Conservation (phyloP, 1,140 invertebrate genomes). For the Drosophila elegans region DNA sequence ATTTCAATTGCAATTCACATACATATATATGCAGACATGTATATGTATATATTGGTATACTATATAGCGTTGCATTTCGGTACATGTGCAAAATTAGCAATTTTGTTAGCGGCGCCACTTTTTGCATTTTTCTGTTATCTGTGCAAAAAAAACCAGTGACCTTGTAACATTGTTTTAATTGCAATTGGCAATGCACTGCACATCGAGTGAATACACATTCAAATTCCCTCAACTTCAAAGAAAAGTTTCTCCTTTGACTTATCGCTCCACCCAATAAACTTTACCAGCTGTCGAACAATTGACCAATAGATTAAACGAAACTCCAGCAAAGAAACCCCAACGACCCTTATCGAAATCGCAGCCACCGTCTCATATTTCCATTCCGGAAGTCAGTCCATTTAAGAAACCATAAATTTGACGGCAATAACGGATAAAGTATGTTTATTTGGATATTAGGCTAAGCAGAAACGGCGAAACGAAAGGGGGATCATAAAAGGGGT, state of each 20-base stretch:
- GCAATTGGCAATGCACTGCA: constrained; percentile 55
- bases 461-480: constrained; percentile 47
- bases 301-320: constrained; percentile 24
- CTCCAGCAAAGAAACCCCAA: constrained; percentile 16
- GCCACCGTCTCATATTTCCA: constrained; percentile 64
- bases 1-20: constrained; percentile 77
- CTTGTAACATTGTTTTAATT: constrained; percentile 79
- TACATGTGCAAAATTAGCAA: constrained; percentile 74
- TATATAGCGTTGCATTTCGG: constrained; percentile 34
- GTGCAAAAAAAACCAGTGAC: constrained; percentile 60
- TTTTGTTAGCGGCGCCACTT: constrained; percentile 69
- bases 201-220: neutral
- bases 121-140: constrained; percentile 57
- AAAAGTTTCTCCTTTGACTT: constrained; percentile 1
- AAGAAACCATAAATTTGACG: constrained; percentile 80
- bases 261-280: constrained; percentile 12
- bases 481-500: constrained; percentile 64
- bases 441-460: constrained; percentile 82
- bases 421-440: constrained; percentile 83
- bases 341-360: constrained; percentile 70
- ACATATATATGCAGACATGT: constrained; percentile 30
- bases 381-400: constrained; percentile 38
- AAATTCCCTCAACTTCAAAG: neutral
- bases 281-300: constrained; percentile 35
- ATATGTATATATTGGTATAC: constrained; percentile 32